Base-by-base conservation (phyloP, 2,797 vertebrate genomes). In the Otolemur crassicaudatus region DNA sequence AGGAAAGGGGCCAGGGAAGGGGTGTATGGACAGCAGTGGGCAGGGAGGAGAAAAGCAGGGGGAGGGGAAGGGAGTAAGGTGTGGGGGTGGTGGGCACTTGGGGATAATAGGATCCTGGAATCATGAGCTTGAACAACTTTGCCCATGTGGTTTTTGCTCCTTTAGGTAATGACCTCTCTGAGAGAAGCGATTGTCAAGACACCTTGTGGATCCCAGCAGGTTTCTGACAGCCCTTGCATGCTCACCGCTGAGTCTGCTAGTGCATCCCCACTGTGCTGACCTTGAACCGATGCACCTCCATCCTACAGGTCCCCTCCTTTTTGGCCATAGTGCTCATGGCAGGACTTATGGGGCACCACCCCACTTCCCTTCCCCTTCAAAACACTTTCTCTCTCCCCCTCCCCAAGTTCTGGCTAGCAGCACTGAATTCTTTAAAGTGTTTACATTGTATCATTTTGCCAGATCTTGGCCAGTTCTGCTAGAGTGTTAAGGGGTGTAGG, bases 161-260 rank as follows among this genome's bases (percentile, higher is more conserved):
- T 90, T 73, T 91, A 97, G 97, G 87, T 40, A 43, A 94, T 3
- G 34, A 46, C 29, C 49, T n/a, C 75, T 70, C 61, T 31, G 34
- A 92, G 89, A 96, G 53, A 81, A 56, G 20, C 0, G 5, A n/a
- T 40, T 13, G 9, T 72, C 76, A 84, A 75, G 58, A 81, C 10
- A 3, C 10, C 16, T 1, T 22, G 0, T 0, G 7, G 85, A 60
- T 70, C 75, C 80, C 40, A 0, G 0, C 19, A 13, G 73, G 53
- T 61, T 70, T 77, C 77, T 34, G 46, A 77, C 2, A 23, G 63
- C 75, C 46, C 46, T 29, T 34, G 43, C 1, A 0, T 25, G 31
- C 81, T 84, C 53, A 25, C 8, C 0, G 14, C 6, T 34, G 16
- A 2, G 65, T 34, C 67, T 70, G 0, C 73, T 23, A 5, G 6